Evolutionary conservation across 1,140 invertebrate genomes (phyloP), one percentile per base, ranked within the genome.

Genomic region (Antheraea pernyi): DNA sequence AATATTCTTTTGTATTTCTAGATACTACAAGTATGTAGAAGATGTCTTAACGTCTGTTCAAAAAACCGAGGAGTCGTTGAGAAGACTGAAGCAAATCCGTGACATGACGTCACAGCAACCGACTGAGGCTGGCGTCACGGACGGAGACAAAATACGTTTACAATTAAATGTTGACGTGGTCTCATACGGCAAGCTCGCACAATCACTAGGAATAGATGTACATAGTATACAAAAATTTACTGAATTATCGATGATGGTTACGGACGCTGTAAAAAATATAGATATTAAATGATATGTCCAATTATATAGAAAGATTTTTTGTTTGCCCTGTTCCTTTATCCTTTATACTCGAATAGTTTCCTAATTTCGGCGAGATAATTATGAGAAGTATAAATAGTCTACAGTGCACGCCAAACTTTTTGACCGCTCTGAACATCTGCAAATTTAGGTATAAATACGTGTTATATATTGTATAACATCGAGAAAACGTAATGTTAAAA

Each of bases 141-240:
- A 99, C 86, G 98, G 99, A 89, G 97, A 98, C 85, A 99, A 99
- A 93, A 99, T 99, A 86, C 94, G 98, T 60, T 93, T 96, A 69
- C 98, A 99, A 87, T 93, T 99, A 18, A 95, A 96, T 75, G 94
- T 98, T 10, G 98, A 99, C 93, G 97, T 99, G 8, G 88, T 95
- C 22, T 91, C 91, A 37, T 96, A 95, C 74, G 81, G 73, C 7
- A 81, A 78, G n/a, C 65, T 89, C 61, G 84, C 82, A 19, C 67
- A 81, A 66, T 73, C 71, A 8, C 67, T 89, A 36, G 68, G 80
- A 8, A 69, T 91, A 36, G 77, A 90, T 81, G 80, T 87, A 81
- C 75, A 87, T 81, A 85, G 71, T 79, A 81, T 90, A 76, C 83
- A 86, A 68, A 91, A 92, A 71, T 81, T 83, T 73, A 81, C 75